Evolutionary conservation across 2,888 invertebrate species (phyloP).

Genomic region (Monopis laevigella): DNA sequence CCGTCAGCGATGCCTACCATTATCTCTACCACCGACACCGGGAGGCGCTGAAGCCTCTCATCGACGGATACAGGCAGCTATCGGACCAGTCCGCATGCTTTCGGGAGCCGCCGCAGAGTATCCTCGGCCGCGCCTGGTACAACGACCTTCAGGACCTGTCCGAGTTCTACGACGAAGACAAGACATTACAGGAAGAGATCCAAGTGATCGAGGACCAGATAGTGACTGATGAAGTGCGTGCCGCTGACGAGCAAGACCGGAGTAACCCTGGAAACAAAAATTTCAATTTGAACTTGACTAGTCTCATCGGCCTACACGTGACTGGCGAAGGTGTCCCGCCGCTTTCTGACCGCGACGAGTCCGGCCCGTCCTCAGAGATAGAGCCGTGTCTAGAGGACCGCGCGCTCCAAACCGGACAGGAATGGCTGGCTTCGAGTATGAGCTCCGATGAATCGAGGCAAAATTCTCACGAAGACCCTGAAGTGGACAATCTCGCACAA

Average conservation of each 20-base stretch:
- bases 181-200: slow-evolving; percentile 33
- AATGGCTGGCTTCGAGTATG: slow-evolving; percentile 58
- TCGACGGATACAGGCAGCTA: slow-evolving; percentile 37
- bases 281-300: slow-evolving; percentile 53
- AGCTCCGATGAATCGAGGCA: slow-evolving; percentile 38
- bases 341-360: slow-evolving; percentile 32
- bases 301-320: slow-evolving; percentile 44
- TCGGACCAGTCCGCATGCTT: slow-evolving; percentile 25
- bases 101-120: slow-evolving; percentile 19
- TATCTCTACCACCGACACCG: slow-evolving; percentile 56
- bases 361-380: slow-evolving; percentile 35
- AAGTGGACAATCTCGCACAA: slow-evolving; percentile 43
- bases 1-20: slow-evolving; percentile 54
- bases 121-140: slow-evolving; percentile 39
- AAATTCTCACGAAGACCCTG: neutral
- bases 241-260: slow-evolving; percentile 26
- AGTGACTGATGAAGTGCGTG: slow-evolving; percentile 7
- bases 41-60: slow-evolving; percentile 46
- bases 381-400: slow-evolving; percentile 29
- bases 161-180: slow-evolving; percentile 62
- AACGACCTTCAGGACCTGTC: slow-evolving; percentile 53
- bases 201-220: slow-evolving; percentile 41
- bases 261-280: slow-evolving; percentile 20
- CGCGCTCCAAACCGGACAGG: slow-evolving; percentile 48
- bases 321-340: slow-evolving; percentile 45